Evolutionary conservation across 1,140 invertebrate genomes (phyloP).

Genomic region (Yoshiicerus persimilis): DNA sequence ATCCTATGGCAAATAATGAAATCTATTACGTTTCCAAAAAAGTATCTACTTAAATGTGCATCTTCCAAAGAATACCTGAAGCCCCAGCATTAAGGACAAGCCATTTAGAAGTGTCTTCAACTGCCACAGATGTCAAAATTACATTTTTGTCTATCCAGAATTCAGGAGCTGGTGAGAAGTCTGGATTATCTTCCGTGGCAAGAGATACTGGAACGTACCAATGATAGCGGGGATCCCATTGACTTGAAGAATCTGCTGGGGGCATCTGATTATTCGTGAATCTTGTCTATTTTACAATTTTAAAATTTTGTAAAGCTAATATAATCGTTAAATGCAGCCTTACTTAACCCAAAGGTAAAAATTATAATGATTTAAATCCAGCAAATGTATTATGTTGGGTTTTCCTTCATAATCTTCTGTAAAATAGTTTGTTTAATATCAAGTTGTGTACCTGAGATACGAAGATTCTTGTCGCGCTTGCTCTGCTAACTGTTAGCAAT

Average conservation of each 20-base stretch:
- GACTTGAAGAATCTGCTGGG: not conserved
- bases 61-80: slow-evolving; percentile 49
- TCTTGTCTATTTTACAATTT: slow-evolving; percentile 5
- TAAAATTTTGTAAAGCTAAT: too few relatives aligned
- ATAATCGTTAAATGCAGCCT: too few relatives aligned
- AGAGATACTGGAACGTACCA: slow-evolving; percentile 41
- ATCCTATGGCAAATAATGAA: slow-evolving; percentile 59
- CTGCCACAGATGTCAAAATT: not conserved
- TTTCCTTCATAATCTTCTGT: too few relatives aligned
- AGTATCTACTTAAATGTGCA: not conserved
- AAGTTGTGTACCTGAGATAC: slow-evolving; percentile 57
- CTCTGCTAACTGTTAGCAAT: slow-evolving; percentile 69
- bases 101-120: slow-evolving; percentile 28
- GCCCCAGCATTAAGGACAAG: slow-evolving; percentile 34
- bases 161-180: slow-evolving; percentile 28
- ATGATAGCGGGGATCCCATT: slow-evolving; percentile 22
- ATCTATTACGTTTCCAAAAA: not conserved
- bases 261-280: slow-evolving; percentile 10
- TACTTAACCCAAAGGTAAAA: too few relatives aligned
- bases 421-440: not conserved
- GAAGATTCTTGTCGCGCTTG: not conserved
- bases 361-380: too few relatives aligned
- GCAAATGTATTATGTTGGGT: too few relatives aligned
- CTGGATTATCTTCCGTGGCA: slow-evolving; percentile 17
- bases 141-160: slow-evolving; percentile 36